Percentiles rank a stretch among this genome's conserved stretches.
phyloP scores from a whole-genome alignment of 2,113 vertebrate species.

The Xiphorhynchus elegans region DNA sequence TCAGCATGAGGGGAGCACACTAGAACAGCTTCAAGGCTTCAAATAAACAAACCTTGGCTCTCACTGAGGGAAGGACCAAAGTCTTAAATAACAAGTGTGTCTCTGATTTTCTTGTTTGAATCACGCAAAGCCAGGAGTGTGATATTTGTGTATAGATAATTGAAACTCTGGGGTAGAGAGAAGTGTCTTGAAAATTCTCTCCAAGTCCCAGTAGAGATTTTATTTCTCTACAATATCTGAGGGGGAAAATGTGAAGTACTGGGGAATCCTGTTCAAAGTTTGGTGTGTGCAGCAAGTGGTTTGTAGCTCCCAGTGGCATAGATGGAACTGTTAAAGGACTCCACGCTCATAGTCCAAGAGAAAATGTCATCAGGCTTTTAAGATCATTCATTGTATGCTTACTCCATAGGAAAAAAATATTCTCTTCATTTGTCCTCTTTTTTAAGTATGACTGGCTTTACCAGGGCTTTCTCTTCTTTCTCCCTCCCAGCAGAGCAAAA shows the following conservation, averaged over 20 bases:
- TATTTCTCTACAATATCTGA: neutral
- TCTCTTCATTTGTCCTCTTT: neutral
- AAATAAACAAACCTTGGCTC: neutral
- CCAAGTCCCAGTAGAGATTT: neutral
- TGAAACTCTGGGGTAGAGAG: neutral
- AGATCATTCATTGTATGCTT: neutral
- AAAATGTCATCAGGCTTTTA: neutral
- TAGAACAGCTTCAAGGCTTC: slow-evolving; percentile 15
- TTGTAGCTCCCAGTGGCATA: neutral
- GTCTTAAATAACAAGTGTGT: neutral
- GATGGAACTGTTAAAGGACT: neutral
- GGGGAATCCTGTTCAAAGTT: neutral
- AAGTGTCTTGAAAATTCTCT: neutral
- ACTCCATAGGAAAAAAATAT: neutral
- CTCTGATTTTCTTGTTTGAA: neutral
- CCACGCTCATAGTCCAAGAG: neutral
- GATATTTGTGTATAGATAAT: neutral
- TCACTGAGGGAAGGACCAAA: neutral
- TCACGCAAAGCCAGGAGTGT: neutral
- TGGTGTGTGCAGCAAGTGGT: neutral
- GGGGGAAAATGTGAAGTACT: neutral
- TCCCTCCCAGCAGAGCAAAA: neutral
- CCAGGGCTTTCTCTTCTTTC: neutral
- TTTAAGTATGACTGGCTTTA: neutral
- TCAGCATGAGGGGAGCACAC: slow-evolving; percentile 34